A percentile compares a stretch with the other conserved stretches of the same genome.
Evolutionary conservation across 37 sponge, comb jelly and placozoan genomes (phyloP).

Genomic region (Mnemiopsis leidyi): DNA sequence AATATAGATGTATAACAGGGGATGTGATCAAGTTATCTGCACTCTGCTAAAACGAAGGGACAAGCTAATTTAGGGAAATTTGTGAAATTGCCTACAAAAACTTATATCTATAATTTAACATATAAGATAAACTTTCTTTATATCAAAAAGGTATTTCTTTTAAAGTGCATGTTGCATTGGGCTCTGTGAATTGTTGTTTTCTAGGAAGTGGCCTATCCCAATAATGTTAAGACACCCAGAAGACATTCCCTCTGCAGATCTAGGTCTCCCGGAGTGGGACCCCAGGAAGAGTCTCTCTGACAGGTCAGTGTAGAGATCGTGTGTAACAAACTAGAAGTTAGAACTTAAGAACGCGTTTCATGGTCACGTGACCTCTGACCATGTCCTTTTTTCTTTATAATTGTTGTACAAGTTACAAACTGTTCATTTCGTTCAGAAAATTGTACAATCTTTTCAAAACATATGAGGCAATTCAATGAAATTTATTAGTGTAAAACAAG

Average conservation of each 20-base stretch:
- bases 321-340: no score
- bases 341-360: no score
- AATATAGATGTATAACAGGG: background rate
- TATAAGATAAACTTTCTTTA: background rate
- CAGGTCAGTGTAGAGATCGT: background rate
- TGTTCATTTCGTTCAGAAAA: no score
- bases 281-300: slow-evolving; percentile 64
- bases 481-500: no score
- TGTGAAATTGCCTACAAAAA: background rate
- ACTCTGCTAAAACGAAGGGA: background rate
- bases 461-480: no score
- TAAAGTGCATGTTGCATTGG: no score
- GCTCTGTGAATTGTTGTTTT: no score
- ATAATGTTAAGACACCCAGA: slow-evolving; percentile 79
- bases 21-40: background rate
- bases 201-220: slow-evolving; percentile 90
- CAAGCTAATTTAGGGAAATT: background rate
- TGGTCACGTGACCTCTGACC: no score
- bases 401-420: no score
- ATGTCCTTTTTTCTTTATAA: no score
- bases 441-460: no score
- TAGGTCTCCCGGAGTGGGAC: slow-evolving; percentile 84
- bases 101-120: background rate
- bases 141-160: no score
- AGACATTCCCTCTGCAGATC: slow-evolving; percentile 71